A percentile compares a stretch with the other conserved stretches of the same genome.
These are phyloP conservation scores for Vulpes vulpes DNA, from an alignment of 2,113 vertebrate genomes.

Conservation along the genomic window DNA sequence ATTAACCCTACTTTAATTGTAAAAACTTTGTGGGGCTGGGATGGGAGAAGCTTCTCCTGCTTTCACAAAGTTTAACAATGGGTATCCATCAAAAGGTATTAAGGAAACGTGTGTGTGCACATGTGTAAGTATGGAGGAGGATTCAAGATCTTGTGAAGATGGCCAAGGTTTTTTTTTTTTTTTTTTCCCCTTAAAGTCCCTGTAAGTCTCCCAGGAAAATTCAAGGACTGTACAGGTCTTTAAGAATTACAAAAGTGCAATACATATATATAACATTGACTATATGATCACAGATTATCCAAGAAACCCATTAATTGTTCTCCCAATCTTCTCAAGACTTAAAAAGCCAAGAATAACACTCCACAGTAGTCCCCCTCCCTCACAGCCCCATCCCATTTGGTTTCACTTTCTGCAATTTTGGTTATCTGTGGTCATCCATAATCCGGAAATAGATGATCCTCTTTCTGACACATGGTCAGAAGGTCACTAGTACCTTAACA, in stretches of 20 bases:
- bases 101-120: neutral
- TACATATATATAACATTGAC: neutral
- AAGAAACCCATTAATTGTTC: slow-evolving; percentile 11
- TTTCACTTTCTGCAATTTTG: neutral
- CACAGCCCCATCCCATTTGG: neutral
- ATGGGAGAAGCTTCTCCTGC: neutral
- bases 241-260: neutral
- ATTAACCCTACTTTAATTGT: neutral
- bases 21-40: neutral
- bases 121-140: neutral
- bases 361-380: neutral
- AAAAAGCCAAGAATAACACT: neutral
- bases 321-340: neutral
- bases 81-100: neutral
- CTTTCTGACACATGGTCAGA: neutral
- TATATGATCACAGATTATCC: neutral
- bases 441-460: neutral
- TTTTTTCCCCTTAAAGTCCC: neutral
- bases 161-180: neutral
- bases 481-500: neutral
- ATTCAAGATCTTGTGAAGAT: slow-evolving; percentile 7
- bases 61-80: neutral
- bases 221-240: neutral
- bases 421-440: neutral
- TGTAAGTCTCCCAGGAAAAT: neutral